phyloP scores from a whole-genome alignment of 2,797 vertebrate species.

The Leptatherina wallacei region DNA sequence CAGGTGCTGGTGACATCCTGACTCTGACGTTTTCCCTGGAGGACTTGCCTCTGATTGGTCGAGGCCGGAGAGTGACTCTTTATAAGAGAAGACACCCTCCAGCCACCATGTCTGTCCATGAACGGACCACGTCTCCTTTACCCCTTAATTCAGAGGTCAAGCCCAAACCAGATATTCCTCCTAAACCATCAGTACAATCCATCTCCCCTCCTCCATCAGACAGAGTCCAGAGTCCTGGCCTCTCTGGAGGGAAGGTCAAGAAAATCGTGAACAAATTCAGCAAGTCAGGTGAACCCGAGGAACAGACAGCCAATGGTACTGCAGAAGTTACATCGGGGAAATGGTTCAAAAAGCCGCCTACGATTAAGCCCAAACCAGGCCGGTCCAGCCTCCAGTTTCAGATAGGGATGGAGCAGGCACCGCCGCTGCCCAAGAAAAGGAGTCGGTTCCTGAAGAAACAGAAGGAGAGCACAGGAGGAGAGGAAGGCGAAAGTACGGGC shows the following conservation, averaged over 20 bases:
- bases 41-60: conserved; percentile 65
- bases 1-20: conserved; percentile 58
- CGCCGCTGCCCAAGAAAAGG: conserved; percentile 78
- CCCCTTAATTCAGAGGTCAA: conserved; percentile 62
- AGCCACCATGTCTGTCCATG: conserved; percentile 76
- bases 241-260: conserved; percentile 75
- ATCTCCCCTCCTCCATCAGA: conserved; percentile 35
- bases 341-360: conserved; percentile 57
- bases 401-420: conserved; percentile 43
- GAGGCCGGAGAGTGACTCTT: conserved; percentile 33
- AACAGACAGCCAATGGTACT: conserved; percentile 14
- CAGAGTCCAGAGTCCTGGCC: background rate
- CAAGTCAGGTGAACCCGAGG: conserved; percentile 1
- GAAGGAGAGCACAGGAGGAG: background rate
- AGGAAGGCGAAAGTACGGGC: conserved; percentile 23
- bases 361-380: conserved; percentile 71
- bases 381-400: background rate
- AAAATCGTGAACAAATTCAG: conserved; percentile 79
- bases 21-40: conserved; percentile 46
- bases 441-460: conserved; percentile 46
- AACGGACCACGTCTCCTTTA: conserved; percentile 28
- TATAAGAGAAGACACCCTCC: background rate
- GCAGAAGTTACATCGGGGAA: background rate
- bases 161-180: conserved; percentile 63
- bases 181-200: conserved; percentile 45